Conservation (phyloP, 2,797 vertebrate species). For the Megaceryle alcyon region DNA sequence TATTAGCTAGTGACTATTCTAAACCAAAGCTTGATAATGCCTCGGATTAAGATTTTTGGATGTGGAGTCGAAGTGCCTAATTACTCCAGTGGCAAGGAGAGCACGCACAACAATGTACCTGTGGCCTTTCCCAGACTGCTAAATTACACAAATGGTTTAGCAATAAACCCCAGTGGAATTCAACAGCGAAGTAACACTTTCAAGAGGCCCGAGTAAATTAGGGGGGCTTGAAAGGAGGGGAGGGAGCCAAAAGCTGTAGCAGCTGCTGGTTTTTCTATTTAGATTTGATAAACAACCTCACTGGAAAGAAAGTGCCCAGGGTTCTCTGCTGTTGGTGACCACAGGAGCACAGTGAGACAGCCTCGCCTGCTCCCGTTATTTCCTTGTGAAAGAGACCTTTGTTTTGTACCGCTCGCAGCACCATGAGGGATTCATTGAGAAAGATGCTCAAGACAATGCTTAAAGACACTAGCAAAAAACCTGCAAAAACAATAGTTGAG, state of each 20-base stretch:
- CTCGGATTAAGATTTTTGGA: neutral
- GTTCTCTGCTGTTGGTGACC: neutral
- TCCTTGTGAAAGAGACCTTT: neutral
- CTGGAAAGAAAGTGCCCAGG: neutral
- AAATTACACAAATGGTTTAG: neutral
- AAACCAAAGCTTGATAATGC: conserved; percentile 3
- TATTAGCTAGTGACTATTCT: neutral
- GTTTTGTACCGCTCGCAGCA: neutral
- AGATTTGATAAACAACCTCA: neutral
- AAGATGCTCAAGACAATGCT: neutral
- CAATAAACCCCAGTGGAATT: conserved; percentile 7
- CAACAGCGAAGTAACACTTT: neutral
- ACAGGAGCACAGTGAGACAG: neutral
- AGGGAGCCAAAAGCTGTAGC: neutral
- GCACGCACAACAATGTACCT: neutral
- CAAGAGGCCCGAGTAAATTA: neutral
- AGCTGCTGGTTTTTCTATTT: neutral
- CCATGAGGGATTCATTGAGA: neutral
- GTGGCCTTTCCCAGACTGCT: neutral
- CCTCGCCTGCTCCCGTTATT: neutral
- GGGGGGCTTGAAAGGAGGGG: neutral
- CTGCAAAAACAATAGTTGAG: neutral
- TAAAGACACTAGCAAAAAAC: neutral
- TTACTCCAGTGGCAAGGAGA: neutral
- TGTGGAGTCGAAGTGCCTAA: neutral